Percentiles rank a stretch among this genome's conserved stretches.
Conservation (phyloP, 2,888 invertebrate species). For the Polydrusus cervinus region DNA sequence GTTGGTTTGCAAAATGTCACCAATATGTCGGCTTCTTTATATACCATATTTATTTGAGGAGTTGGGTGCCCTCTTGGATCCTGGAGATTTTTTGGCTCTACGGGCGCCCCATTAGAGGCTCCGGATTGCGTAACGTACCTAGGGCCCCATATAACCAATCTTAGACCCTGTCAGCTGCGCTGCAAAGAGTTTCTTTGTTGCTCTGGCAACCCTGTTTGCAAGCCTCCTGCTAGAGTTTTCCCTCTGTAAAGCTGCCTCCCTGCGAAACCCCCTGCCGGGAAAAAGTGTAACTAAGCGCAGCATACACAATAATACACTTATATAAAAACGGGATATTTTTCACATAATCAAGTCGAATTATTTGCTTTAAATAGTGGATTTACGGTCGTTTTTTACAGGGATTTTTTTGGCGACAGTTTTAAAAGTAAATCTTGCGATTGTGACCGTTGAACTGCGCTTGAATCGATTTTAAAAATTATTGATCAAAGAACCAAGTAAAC, state of each 20-base stretch:
- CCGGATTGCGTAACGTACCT: no score
- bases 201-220: background rate
- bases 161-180: no score
- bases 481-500: constrained; percentile 61
- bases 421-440: background rate
- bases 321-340: constrained; percentile 24
- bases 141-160: no score
- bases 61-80: no score
- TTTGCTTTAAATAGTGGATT: constrained; percentile 15
- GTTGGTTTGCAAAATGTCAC: no score
- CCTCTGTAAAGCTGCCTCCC: constrained; percentile 39
- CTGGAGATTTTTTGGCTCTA: no score
- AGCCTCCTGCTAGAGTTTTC: constrained; percentile 39
- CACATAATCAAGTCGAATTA: constrained; percentile 22
- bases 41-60: no score
- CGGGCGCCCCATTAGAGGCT: no score
- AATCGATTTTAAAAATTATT: constrained; percentile 69
- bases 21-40: no score
- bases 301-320: constrained; percentile 44
- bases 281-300: constrained; percentile 40
- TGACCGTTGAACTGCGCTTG: constrained; percentile 56
- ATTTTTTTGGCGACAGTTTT: background rate
- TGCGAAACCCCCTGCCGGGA: constrained; percentile 46
- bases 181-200: no score
- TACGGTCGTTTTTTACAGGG: constrained; percentile 10